phyloP scores from a whole-genome alignment of 2,113 vertebrate genomes.

The Ptychochromis oligacanthus region DNA sequence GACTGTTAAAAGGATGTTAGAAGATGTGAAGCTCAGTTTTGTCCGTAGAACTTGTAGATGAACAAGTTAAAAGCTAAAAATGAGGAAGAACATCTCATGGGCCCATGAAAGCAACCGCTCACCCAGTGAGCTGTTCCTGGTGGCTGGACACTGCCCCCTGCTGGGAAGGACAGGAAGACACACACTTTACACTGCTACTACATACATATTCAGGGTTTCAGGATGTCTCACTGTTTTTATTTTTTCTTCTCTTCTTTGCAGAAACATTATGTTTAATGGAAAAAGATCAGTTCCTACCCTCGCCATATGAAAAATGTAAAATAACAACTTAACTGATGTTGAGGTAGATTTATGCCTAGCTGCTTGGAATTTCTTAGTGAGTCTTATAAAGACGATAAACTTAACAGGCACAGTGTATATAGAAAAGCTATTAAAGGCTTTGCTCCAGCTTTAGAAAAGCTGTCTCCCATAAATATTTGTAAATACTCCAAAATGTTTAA shows the following conservation, averaged over 20 bases:
- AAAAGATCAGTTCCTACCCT: not conserved
- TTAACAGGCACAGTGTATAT: constrained; percentile 43
- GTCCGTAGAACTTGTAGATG: not conserved
- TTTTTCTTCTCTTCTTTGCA: not conserved
- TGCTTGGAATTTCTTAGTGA: not conserved
- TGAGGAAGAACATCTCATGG: constrained; percentile 15
- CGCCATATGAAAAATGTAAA: not conserved
- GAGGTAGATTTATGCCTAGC: constrained; percentile 9
- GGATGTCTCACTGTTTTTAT: not conserved
- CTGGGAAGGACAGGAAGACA: constrained; percentile 20
- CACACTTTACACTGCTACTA: not conserved
- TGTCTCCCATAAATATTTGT: not conserved
- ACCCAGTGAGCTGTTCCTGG: constrained; percentile 10
- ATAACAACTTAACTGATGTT: not conserved
- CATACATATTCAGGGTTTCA: not conserved
- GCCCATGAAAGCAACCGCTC: constrained; percentile 38
- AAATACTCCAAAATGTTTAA: no score
- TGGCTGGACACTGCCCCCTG: constrained; percentile 43
- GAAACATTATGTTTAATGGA: not conserved
- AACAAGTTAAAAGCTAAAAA: constrained; percentile 1
- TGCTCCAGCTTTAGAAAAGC: not conserved
- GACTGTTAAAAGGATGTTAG: not conserved
- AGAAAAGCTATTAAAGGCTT: not conserved
- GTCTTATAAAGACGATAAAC: not conserved
- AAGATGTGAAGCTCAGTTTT: not conserved